A percentile compares a stretch with the other conserved stretches of the same genome.
These are phyloP conservation scores for Cynopterus sphinx DNA, from an alignment of 2,797 vertebrate genomes.

Conservation along the genomic window DNA sequence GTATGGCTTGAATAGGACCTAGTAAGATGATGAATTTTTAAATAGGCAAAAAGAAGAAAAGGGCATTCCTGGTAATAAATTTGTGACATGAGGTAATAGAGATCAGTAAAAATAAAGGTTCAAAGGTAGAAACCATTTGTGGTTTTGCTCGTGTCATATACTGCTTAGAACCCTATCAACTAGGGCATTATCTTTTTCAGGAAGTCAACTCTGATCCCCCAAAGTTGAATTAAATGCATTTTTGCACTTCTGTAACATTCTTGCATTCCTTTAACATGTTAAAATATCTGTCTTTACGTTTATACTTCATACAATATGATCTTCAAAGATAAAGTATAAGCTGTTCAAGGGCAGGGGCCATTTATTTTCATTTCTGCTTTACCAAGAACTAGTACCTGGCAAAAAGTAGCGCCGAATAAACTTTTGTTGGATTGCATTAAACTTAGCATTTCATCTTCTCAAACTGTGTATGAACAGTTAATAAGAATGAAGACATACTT, in stretches of 20 bases:
- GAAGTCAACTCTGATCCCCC: neutral
- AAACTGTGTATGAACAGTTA: neutral
- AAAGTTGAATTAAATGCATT: conserved; percentile 12
- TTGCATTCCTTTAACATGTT: neutral
- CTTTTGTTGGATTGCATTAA: conserved; percentile 23
- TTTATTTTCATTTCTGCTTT: neutral
- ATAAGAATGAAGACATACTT: neutral
- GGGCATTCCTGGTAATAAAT: neutral
- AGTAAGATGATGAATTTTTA: conserved; percentile 12
- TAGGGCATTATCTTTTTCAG: neutral
- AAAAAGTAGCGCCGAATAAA: neutral
- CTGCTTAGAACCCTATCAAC: neutral
- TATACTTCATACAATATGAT: neutral
- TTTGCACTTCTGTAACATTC: neutral
- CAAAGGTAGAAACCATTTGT: conserved; percentile 17
- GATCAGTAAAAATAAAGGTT: conserved; percentile 13
- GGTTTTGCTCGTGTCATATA: neutral
- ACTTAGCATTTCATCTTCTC: neutral
- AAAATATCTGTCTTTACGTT: neutral
- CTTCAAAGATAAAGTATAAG: neutral
- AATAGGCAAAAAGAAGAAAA: conserved; percentile 16
- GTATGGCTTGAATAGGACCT: neutral
- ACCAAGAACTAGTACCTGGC: neutral
- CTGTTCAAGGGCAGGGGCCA: neutral
- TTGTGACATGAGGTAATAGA: conserved; percentile 10